phyloP scores from a whole-genome alignment of 1,140 invertebrate species.

The Melipona quadrifasciata region DNA sequence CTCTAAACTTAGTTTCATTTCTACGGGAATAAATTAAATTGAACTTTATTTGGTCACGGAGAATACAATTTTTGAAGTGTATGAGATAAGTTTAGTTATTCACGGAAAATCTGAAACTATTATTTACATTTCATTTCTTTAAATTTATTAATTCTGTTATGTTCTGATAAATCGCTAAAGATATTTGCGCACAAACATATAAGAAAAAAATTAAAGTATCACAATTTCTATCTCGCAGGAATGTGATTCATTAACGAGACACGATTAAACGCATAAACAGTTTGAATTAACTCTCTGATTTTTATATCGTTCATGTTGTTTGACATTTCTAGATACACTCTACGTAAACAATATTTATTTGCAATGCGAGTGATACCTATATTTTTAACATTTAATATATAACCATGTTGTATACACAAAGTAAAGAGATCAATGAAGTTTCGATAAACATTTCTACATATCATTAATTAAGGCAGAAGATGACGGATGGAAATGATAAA shows the following conservation, averaged over 20 bases:
- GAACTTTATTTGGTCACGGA: not conserved
- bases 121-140: not conserved
- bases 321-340: not conserved
- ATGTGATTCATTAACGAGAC: too few relatives aligned
- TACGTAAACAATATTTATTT: not conserved
- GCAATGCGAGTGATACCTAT: not conserved
- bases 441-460: not conserved
- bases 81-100: not conserved
- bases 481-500: not conserved
- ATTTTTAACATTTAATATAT: not conserved
- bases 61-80: not conserved
- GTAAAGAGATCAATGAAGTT: not conserved
- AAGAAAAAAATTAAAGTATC: not conserved
- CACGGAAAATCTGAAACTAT: not conserved
- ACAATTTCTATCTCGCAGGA: not conserved
- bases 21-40: not conserved
- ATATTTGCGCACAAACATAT: not conserved
- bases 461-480: not conserved
- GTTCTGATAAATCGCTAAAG: not conserved
- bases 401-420: not conserved
- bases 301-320: not conserved
- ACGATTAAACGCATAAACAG: not conserved
- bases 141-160: not conserved
- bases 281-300: not conserved
- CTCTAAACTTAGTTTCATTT: slow-evolving; percentile 10